phyloP scores from a whole-genome alignment of 2,888 invertebrate species.

The Tetrapedia diversipes region DNA sequence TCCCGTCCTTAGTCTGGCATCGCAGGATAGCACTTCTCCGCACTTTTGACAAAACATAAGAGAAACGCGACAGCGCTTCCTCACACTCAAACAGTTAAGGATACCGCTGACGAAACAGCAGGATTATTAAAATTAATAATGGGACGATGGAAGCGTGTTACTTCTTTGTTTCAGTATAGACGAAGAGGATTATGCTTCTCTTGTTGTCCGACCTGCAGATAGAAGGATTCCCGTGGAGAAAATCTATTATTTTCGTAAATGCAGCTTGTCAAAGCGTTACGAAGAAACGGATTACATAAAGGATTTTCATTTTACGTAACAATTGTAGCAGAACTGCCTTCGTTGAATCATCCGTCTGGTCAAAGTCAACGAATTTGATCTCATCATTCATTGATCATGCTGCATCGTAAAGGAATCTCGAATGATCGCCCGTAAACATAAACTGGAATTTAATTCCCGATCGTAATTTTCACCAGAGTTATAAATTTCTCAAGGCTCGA shows the following conservation, averaged over 20 bases:
- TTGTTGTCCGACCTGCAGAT: constrained; percentile 3
- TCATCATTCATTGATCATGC: not conserved
- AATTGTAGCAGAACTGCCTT: not conserved
- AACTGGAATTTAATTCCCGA: not conserved
- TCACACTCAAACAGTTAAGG: no score
- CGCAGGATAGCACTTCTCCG: no score
- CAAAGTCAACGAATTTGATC: constrained; percentile 14
- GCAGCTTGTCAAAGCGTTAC: not conserved
- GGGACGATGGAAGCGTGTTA: constrained; percentile 1
- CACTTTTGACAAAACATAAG: no score
- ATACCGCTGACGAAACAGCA: constrained; percentile 2
- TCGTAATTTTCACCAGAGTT: not conserved
- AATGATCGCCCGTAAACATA: not conserved
- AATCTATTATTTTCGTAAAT: constrained; percentile 49
- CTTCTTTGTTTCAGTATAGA: constrained; percentile 2
- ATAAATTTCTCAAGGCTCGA: constrained; percentile 19
- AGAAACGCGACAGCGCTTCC: no score
- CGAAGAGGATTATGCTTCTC: constrained; percentile 1
- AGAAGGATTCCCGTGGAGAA: constrained; percentile 35
- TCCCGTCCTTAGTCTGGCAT: no score
- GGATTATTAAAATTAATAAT: constrained; percentile 8
- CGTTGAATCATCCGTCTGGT: constrained; percentile 10
- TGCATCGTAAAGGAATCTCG: not conserved
- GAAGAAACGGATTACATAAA: constrained; percentile 14
- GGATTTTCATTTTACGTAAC: constrained; percentile 40